Evolutionary conservation across 2,113 vertebrate species (phyloP), one percentile per base, ranked within the genome.

Genomic region (Callopanchax toddi): DNA sequence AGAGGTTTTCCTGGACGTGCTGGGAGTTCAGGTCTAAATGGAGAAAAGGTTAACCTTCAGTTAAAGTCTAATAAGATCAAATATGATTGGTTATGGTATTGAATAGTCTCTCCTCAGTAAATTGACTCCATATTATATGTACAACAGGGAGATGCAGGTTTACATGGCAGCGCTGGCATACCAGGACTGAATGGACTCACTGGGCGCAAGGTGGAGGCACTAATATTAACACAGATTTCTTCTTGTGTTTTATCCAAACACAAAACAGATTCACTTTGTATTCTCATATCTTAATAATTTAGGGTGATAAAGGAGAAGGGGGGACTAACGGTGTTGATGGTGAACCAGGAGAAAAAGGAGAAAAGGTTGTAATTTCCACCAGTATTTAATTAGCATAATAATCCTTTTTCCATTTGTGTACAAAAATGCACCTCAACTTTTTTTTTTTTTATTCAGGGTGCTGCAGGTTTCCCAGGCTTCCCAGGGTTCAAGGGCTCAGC

Each of bases 401-500:
- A n/a, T n/a, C n/a, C n/a, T 32, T 32, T 32, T 32, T 32, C 29
- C 29, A 32, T 32, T 32, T 7, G 29, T 32, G 29, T 9, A n/a
- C n/a, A n/a, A n/a, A 32, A 32, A 32, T 32, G 10, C 6, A 32
- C 3, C 3, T 8, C 6, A 32, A 32, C 29, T 6, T 7, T 13
- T 54, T 29, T n/a, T 52, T 39, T 7, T 11, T 48, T n/a, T 13
- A 9, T 77, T 20, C 70, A 97, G 95, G 94, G 94, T 4, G 40
- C 74, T 51, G 70, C 90, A 15, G 95, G 94, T 48, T 91, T 96
- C 66, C 69, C 92, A 3, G 95, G 94, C 1, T 71, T 97, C 69
- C 84, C 92, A 11, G 95, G 95, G 10, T 93, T 95, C 72, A 97
- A 96, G 59, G 95, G 95, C 18, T 90, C 90, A 11, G 34, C 39